Evolutionary conservation across 2,113 vertebrate genomes (phyloP).

Genomic region (Thunnus thynnus): DNA sequence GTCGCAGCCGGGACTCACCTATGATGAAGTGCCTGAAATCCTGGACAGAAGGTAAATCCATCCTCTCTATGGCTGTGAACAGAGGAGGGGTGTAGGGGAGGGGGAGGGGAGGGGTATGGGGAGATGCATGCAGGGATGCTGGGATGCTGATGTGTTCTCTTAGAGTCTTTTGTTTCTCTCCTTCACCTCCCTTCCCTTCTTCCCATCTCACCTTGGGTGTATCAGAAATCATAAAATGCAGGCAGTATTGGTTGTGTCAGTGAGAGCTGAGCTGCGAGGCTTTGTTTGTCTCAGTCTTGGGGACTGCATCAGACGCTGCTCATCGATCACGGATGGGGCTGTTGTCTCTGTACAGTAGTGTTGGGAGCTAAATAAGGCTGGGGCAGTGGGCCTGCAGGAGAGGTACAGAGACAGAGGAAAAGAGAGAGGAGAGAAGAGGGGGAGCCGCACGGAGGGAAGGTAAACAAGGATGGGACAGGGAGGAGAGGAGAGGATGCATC

Average conservation of each 20-base stretch:
- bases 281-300: slow-evolving; percentile 76
- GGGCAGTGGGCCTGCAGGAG: slow-evolving; percentile 63
- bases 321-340: slow-evolving; percentile 78
- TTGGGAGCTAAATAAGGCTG: slow-evolving; percentile 64
- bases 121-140: slow-evolving; percentile 70
- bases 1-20: slow-evolving; percentile 73
- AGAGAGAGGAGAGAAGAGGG: slow-evolving; percentile 25
- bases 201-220: slow-evolving; percentile 56
- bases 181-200: background rate
- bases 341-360: slow-evolving; percentile 74
- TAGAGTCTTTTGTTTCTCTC: slow-evolving; percentile 35
- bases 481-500: slow-evolving; percentile 69
- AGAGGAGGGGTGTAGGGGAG: slow-evolving; percentile 49
- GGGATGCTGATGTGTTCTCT: slow-evolving; percentile 75
- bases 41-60: slow-evolving; percentile 85
- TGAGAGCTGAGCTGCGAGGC: slow-evolving; percentile 53
- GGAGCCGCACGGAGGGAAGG: slow-evolving; percentile 50
- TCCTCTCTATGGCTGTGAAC: slow-evolving; percentile 58
- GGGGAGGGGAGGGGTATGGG: slow-evolving; percentile 40
- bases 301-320: slow-evolving; percentile 79
- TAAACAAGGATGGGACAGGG: slow-evolving; percentile 76
- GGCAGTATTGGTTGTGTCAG: slow-evolving; percentile 22
- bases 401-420: slow-evolving; percentile 20
- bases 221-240: background rate
- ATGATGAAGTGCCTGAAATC: slow-evolving; percentile 86